These are phyloP conservation scores for Delphinus delphis DNA, from an alignment of 2,113 vertebrate species.

Conservation along the genomic window DNA sequence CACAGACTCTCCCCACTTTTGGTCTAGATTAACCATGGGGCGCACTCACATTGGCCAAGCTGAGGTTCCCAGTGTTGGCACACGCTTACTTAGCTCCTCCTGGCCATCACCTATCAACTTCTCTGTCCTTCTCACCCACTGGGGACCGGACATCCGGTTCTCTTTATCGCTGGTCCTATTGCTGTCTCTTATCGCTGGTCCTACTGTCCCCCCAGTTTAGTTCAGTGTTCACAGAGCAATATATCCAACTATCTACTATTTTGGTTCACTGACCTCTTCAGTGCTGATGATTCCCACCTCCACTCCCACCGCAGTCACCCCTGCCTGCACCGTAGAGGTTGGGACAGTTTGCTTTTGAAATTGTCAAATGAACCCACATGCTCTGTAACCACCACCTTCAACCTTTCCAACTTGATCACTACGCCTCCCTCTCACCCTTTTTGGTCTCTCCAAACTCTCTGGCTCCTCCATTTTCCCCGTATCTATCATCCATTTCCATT, in stretches of 20 bases:
- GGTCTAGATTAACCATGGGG: background rate
- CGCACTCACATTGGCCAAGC: background rate
- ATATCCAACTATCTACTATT: fast-evolving
- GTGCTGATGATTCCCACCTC: background rate
- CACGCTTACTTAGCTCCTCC: background rate
- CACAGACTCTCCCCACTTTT: background rate
- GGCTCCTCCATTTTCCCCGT: background rate
- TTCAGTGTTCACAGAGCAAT: background rate
- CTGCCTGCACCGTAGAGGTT: no score
- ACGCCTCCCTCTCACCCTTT: background rate
- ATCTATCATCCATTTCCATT: background rate
- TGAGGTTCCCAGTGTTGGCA: fast-evolving
- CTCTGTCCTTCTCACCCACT: background rate
- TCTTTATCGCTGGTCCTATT: no score
- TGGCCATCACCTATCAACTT: background rate
- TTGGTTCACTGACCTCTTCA: background rate
- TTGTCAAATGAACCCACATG: background rate
- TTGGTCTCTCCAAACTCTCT: no score
- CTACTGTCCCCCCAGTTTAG: no score
- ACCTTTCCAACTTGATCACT: background rate
- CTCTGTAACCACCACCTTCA: background rate
- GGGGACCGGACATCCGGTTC: background rate
- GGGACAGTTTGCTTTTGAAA: background rate
- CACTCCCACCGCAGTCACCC: no score
- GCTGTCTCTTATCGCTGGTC: no score